These are phyloP conservation scores for Macrobrachium nipponense DNA, from an alignment of 1,140 invertebrate species.

Conservation along the genomic window DNA sequence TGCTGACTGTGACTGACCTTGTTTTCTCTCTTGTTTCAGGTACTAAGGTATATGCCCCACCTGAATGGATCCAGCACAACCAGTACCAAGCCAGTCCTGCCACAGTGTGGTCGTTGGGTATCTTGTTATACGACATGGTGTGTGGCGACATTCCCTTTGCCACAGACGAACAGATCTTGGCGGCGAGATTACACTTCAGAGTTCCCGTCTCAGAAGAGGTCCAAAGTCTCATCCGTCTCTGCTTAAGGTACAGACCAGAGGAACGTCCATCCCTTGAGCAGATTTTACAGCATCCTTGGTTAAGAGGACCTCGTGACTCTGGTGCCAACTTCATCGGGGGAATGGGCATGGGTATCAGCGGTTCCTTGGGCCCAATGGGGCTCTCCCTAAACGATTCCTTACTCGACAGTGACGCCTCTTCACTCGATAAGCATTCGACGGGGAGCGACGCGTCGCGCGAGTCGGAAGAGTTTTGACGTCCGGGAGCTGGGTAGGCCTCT, in stretches of 20 bases:
- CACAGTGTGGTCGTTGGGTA: conserved; percentile 79
- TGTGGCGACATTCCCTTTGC: conserved; percentile 81
- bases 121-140: conserved; percentile 79
- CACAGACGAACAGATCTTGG: conserved; percentile 76
- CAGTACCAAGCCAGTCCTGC: conserved; percentile 75
- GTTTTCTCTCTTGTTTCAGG: conserved; percentile 71
- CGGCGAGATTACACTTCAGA: conserved; percentile 71
- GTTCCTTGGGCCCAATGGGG: conserved; percentile 52
- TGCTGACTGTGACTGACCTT: conserved; percentile 8
- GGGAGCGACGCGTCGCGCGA: conserved; percentile 50
- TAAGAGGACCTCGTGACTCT: conserved; percentile 56
- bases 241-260: conserved; percentile 72
- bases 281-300: conserved; percentile 75
- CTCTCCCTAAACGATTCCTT: conserved; percentile 41
- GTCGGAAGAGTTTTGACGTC: conserved; percentile 52
- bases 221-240: conserved; percentile 74
- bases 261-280: conserved; percentile 74
- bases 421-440: conserved; percentile 60
- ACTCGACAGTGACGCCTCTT: conserved; percentile 60
- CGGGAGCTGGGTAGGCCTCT: conserved; percentile 34
- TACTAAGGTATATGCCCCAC: conserved; percentile 78
- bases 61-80: conserved; percentile 77
- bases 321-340: conserved; percentile 32
- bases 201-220: conserved; percentile 72
- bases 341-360: conserved; percentile 24